Evolutionary conservation across 2,888 invertebrate species (phyloP).

Genomic region (Drosophila putrida): DNA sequence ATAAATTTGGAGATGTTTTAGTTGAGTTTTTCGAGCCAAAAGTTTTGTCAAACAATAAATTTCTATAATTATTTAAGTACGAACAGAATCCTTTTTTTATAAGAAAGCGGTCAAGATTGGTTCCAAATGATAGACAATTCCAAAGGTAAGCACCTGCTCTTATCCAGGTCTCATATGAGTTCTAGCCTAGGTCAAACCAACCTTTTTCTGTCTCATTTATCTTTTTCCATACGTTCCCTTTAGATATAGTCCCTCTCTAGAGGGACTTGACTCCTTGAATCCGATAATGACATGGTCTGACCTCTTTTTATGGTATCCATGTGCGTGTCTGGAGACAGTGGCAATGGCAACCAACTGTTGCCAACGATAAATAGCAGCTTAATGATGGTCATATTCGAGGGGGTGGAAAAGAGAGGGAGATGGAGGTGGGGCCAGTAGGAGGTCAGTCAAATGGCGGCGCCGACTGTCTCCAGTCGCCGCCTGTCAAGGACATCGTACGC

Average conservation of each 20-base stretch:
- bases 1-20: too few relatives aligned
- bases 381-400: conserved; percentile 22
- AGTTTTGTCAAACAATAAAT: too few relatives aligned
- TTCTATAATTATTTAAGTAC: too few relatives aligned
- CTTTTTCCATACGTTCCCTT: not conserved
- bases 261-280: conserved; percentile 34
- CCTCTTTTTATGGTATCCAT: conserved; percentile 32
- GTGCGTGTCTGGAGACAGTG: conserved; percentile 45
- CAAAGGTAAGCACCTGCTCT: too few relatives aligned
- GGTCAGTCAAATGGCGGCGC: conserved; percentile 58
- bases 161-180: too few relatives aligned
- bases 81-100: too few relatives aligned
- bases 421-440: conserved; percentile 2
- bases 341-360: conserved; percentile 57
- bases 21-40: too few relatives aligned
- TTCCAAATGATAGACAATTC: too few relatives aligned
- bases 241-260: not conserved
- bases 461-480: conserved; percentile 70
- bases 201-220: too few relatives aligned
- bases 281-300: conserved; percentile 25
- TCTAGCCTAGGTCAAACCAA: not conserved
- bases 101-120: too few relatives aligned
- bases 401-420: not conserved
- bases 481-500: conserved; percentile 64
- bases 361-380: conserved; percentile 45